Evolutionary conservation across 1,140 invertebrate species (phyloP), one percentile per base, ranked within the genome.

Genomic region (Leptopilina clavipes): DNA sequence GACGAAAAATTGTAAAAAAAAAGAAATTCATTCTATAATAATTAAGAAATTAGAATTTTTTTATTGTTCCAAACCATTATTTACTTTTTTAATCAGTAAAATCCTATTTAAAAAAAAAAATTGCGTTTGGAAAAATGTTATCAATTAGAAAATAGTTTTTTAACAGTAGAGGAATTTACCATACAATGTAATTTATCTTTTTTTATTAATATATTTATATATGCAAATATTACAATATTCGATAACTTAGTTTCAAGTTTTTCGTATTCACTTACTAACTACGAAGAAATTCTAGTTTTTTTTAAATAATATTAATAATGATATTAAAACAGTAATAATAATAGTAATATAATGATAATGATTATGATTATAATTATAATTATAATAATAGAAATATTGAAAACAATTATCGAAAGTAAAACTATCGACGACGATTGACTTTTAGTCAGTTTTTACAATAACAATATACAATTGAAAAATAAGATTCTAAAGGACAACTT

Each of bases 401-500:
- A 25, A 37, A 65, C 31, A 65, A 65, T 65, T 12, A 31, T 37
- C 59, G 59, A 3, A 65, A 65, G 59, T 14, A 37, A 19, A 54
- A 54, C 7, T 19, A 54, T 19, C 52, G 3, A 31, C 11, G 59
- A n/a, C n/a, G n/a, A n/a, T n/a, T n/a, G n/a, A 31, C 59, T 65
- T 59, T 19, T 25, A 65, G 59, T 8, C 22, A 40, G 2, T 65
- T 65, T 65, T 65, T 37, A 65, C 59, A 17, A 40, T 65, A 65
- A 31, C 25, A 65, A 65, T 65, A 65, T 65, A 65, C 59, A 65
- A n/a, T 22, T 25, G 5, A 6, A 14, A 40, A 65, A 65, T 8
- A 65, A 22, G 25, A 65, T 65, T 31, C 12, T 65, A 65, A 65
- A 65, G 25, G 59, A 72, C 17, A 19, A 71, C 70, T 48, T 17